Percentiles rank a stretch among this genome's conserved stretches.
Evolutionary conservation across 1,140 invertebrate genomes (phyloP).

Genomic region (Aphelenchoides fujianensis): DNA sequence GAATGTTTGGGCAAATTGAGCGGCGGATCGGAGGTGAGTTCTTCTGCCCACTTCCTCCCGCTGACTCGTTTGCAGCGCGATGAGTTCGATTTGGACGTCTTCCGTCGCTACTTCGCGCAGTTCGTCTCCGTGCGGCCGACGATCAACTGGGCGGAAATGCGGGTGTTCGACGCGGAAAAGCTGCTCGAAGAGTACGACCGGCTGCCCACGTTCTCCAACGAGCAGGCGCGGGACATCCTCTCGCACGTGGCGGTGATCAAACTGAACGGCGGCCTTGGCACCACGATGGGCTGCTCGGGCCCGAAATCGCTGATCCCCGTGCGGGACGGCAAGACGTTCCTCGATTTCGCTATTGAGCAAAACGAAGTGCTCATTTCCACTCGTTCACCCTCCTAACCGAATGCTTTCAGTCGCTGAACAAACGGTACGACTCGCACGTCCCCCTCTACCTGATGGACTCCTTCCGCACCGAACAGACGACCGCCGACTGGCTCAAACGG

Average conservation of each 20-base stretch:
- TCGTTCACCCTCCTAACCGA: neutral
- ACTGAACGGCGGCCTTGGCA: constrained; percentile 95
- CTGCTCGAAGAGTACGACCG: constrained; percentile 34
- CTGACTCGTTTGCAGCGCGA: neutral
- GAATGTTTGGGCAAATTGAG: neutral
- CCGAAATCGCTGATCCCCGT: constrained; percentile 96
- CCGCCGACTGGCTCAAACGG: constrained; percentile 76
- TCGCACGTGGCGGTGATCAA: constrained; percentile 94
- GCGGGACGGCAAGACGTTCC: constrained; percentile 83
- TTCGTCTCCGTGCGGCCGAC: constrained; percentile 23
- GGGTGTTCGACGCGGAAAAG: constrained; percentile 21
- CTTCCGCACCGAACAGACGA: constrained; percentile 97
- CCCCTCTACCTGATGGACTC: constrained; percentile 98
- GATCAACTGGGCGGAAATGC: constrained; percentile 34
- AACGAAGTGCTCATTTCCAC: constrained; percentile 74
- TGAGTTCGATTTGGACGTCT: constrained; percentile 16
- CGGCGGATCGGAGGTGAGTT: neutral
- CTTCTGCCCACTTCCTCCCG: neutral
- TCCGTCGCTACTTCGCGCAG: constrained; percentile 20
- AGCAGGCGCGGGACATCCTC: constrained; percentile 68
- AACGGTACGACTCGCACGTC: constrained; percentile 85
- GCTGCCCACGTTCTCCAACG: constrained; percentile 25
- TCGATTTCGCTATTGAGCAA: constrained; percentile 97
- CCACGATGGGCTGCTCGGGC: constrained; percentile 96
- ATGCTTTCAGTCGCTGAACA: constrained; percentile 79